These are phyloP conservation scores for Xenopus laevis DNA, from an alignment of 2,113 vertebrate species.

Conservation along the genomic window DNA sequence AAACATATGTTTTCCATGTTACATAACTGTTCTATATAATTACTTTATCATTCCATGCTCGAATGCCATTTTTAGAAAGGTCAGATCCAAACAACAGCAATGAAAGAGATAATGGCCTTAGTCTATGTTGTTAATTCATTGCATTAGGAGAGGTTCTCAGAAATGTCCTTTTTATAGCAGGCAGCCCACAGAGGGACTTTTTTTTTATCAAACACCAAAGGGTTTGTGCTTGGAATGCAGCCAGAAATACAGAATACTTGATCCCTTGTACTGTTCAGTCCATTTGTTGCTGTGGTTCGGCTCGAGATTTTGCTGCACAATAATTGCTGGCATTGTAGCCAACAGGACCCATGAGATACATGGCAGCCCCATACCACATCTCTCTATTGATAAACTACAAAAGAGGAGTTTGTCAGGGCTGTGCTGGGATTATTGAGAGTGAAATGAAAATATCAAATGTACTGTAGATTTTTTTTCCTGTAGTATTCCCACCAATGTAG, in stretches of 20 bases:
- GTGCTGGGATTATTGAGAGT: constrained; percentile 25
- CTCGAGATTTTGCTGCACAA: constrained; percentile 1
- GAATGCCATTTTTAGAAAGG: too few species aligned
- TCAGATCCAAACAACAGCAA: too few species aligned
- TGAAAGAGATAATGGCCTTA: too few species aligned
- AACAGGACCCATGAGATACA: constrained; percentile 45
- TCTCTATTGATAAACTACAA: constrained; percentile 53
- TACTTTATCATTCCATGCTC: too few species aligned
- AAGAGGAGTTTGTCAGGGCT: constrained; percentile 51
- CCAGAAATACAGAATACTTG: constrained; percentile 58
- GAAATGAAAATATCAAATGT: too few species aligned
- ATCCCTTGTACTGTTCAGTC: constrained; percentile 57
- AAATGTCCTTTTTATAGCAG: constrained; percentile 48
- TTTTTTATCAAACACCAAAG: constrained; percentile 51
- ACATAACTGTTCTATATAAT: too few species aligned
- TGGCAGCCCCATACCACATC: constrained; percentile 44
- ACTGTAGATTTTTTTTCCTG: too few species aligned
- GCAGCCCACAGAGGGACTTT: constrained; percentile 53
- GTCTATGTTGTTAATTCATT: constrained; percentile 14
- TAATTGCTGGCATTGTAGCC: constrained; percentile 55
- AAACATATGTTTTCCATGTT: too few species aligned
- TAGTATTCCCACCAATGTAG: constrained; percentile 52
- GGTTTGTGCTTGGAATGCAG: constrained; percentile 53
- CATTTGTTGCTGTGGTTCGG: constrained; percentile 44
- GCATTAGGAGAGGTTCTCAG: constrained; percentile 49